Percentiles rank a stretch among this genome's conserved stretches.
Evolutionary conservation across 2,797 vertebrate species (phyloP).

Genomic region (Tangara arthus): DNA sequence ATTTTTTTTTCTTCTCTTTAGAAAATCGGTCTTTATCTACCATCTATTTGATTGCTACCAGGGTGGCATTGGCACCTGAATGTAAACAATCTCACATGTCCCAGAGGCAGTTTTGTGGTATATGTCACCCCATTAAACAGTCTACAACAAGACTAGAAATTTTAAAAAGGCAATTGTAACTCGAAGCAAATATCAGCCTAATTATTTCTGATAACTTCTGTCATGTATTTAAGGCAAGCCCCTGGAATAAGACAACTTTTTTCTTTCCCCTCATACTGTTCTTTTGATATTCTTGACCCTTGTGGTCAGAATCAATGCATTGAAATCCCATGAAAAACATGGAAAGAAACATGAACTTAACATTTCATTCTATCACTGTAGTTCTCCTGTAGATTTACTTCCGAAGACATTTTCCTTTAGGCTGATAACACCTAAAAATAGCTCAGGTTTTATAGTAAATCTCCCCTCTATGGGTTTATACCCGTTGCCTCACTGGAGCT

Average conservation of each 20-base stretch:
- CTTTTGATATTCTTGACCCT: slow-evolving; percentile 28
- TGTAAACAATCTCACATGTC: slow-evolving; percentile 1
- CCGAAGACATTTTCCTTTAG: neutral
- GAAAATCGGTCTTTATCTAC: neutral
- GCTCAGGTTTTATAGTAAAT: neutral
- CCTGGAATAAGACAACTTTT: slow-evolving; percentile 40
- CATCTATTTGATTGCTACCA: neutral
- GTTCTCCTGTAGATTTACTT: neutral
- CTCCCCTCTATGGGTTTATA: neutral
- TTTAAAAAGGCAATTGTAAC: slow-evolving; percentile 70
- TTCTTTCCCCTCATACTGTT: neutral
- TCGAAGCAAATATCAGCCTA: slow-evolving; percentile 75
- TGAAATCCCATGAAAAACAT: neutral
- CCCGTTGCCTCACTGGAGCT: neutral
- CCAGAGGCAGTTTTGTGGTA: neutral
- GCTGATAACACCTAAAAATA: neutral
- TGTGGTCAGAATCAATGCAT: neutral
- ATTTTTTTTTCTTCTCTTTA: neutral
- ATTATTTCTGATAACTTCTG: slow-evolving; percentile 78
- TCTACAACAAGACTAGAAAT: slow-evolving; percentile 58
- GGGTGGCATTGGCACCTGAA: slow-evolving; percentile 29
- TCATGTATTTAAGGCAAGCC: slow-evolving; percentile 74
- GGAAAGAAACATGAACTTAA: neutral
- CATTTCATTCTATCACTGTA: neutral
- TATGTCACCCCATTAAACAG: slow-evolving; percentile 64